Base-by-base conservation (phyloP, 2,113 vertebrate species). In the Mus spicilegus region DNA sequence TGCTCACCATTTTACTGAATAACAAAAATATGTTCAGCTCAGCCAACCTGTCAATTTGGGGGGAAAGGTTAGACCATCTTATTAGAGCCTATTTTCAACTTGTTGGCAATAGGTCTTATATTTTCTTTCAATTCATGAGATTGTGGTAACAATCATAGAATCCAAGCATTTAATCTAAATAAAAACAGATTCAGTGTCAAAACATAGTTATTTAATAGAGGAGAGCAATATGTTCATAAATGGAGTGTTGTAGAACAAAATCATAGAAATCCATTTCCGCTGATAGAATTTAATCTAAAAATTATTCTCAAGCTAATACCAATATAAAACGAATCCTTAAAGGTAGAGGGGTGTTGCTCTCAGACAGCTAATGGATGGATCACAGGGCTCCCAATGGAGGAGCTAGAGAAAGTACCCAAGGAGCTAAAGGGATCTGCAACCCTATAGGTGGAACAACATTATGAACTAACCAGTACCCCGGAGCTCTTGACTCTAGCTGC, bases 231-330 rank as follows among this genome's bases (percentile, higher is more conserved):
- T 30, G 92, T 58, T n/a, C 12, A 36, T 75, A 63, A 93, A 82
- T 75, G 28, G 19, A 1, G 86, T 69, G 24, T 33, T 91, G 49
- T 93, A 16, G 70, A 92, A 17, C 78, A 96, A 94, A 90, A 58
- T 20, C 86, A 36, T 33, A 28, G 2, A 20, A 39, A n/a, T 39
- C 0, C 46, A 36, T 72, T 26, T 51, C 72, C 24, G 11, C 17
- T 65, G 12, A 28, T 70, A 90, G 93, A 91, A 88, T 42, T 80
- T 65, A 76, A 82, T 42, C 51, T 86, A 89, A 75, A 88, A 61
- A 61, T 4, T 39, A 42, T 73, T n/a, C 2, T 10, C 28, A 92
- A 49, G 13, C 7, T 8, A 84, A 16, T 26, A 33, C 2, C 46
- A 58, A 24, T 30, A 24, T 56, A 42, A 93, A 69, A 28, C 85